phyloP scores from a whole-genome alignment of 2,113 vertebrate species.

The Clarias macrocephalus region DNA sequence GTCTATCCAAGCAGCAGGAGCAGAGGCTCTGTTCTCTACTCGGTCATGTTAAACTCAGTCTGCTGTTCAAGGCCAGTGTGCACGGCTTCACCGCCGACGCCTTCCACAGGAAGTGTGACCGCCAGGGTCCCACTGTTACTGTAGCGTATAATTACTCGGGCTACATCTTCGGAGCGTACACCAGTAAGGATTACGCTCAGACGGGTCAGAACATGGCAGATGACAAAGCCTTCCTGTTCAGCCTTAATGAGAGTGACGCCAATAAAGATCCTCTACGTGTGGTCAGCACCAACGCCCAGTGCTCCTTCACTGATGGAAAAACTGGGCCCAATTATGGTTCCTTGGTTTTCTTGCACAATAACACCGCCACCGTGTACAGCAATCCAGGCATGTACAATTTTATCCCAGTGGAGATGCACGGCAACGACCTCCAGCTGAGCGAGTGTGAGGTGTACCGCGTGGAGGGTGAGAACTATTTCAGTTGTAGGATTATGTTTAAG shows the following conservation, averaged over 20 bases:
- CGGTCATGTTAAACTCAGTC: slow-evolving; percentile 44
- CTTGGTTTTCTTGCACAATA: slow-evolving; percentile 40
- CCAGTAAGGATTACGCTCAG: slow-evolving; percentile 53
- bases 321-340: slow-evolving; percentile 61
- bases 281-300: slow-evolving; percentile 14
- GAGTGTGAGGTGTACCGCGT: slow-evolving; percentile 69
- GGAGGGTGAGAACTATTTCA: slow-evolving; percentile 56
- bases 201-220: slow-evolving; percentile 46
- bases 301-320: not conserved
- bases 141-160: slow-evolving; percentile 67
- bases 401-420: slow-evolving; percentile 57
- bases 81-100: slow-evolving; percentile 50
- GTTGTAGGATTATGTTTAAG: not conserved
- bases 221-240: slow-evolving; percentile 66
- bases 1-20: slow-evolving; percentile 50
- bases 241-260: slow-evolving; percentile 42
- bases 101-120: slow-evolving; percentile 66
- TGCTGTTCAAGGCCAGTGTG: slow-evolving; percentile 66
- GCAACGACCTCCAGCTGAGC: slow-evolving; percentile 53
- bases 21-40: slow-evolving; percentile 53
- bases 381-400: slow-evolving; percentile 54
- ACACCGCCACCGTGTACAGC: not conserved
- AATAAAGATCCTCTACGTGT: slow-evolving; percentile 35
- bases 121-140: slow-evolving; percentile 58
- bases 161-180: slow-evolving; percentile 67